A percentile compares a stretch with the other conserved stretches of the same genome.
Conservation (phyloP, 1,140 invertebrate genomes). For the Rhopalosiphum padi region DNA sequence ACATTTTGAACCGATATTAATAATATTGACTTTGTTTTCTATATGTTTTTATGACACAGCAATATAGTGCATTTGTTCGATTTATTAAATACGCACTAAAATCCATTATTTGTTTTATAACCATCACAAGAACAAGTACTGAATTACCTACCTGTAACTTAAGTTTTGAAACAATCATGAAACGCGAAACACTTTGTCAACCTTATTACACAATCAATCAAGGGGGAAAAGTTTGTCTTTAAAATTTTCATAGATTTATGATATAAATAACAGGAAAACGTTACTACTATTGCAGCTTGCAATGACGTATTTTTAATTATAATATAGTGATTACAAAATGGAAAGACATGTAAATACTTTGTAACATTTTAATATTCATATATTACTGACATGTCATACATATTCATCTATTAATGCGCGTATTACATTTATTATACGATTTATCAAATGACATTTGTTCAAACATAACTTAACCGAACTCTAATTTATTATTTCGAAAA, state of each 20-base stretch:
- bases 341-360: neutral
- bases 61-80: conserved; percentile 25
- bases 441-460: neutral
- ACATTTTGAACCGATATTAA: neutral
- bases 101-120: neutral
- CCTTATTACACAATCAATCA: neutral
- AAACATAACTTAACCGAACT: neutral
- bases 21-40: conserved; percentile 14
- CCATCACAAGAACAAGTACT: neutral
- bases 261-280: neutral
- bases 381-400: neutral
- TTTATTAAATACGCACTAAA: neutral
- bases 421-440: neutral
- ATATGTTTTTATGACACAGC: neutral
- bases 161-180: neutral
- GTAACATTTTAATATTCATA: neutral
- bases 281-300: neutral
- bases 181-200: neutral
- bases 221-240: neutral
- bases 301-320: neutral
- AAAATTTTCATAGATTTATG: neutral
- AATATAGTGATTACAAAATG: neutral
- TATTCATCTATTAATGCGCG: neutral
- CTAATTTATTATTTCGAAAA: neutral
- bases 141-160: neutral